phyloP scores from a whole-genome alignment of 2,888 invertebrate species.

The Aleiodes leptofemur region DNA sequence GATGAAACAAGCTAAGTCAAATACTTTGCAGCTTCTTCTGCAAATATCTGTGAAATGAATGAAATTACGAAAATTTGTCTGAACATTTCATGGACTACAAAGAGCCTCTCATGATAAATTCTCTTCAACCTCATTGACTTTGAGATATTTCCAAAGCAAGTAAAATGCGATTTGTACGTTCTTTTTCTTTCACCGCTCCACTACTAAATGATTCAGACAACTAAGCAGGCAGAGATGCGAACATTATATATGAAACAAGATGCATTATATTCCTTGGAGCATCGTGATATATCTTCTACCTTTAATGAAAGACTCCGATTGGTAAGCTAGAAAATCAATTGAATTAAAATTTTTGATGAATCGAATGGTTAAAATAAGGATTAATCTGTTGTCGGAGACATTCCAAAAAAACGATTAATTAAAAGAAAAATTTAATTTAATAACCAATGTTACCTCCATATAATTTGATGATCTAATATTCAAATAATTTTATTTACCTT shows the following conservation, averaged over 20 bases:
- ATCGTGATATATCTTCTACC: constrained; percentile 59
- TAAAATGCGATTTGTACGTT: no score
- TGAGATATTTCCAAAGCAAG: no score
- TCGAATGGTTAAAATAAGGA: constrained; percentile 43
- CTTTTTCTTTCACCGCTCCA: no score
- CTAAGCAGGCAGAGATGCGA: constrained; percentile 54
- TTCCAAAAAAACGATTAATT: neutral
- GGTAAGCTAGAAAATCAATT: constrained; percentile 71
- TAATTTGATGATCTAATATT: constrained; percentile 18
- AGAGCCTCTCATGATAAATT: no score
- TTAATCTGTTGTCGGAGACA: neutral
- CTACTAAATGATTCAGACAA: constrained; percentile 38
- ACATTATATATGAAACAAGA: constrained; percentile 50
- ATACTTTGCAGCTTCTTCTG: no score
- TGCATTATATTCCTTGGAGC: constrained; percentile 51
- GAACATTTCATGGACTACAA: no score
- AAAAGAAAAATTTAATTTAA: neutral
- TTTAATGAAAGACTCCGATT: constrained; percentile 73
- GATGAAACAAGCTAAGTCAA: no score
- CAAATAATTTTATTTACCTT: constrained; percentile 82
- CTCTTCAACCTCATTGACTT: no score
- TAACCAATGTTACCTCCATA: neutral
- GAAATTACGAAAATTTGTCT: no score
- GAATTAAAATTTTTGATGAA: constrained; percentile 37
- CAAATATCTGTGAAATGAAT: no score